Evolutionary conservation across 1,140 invertebrate genomes (phyloP).

Genomic region (Zaprionus taronus): DNA sequence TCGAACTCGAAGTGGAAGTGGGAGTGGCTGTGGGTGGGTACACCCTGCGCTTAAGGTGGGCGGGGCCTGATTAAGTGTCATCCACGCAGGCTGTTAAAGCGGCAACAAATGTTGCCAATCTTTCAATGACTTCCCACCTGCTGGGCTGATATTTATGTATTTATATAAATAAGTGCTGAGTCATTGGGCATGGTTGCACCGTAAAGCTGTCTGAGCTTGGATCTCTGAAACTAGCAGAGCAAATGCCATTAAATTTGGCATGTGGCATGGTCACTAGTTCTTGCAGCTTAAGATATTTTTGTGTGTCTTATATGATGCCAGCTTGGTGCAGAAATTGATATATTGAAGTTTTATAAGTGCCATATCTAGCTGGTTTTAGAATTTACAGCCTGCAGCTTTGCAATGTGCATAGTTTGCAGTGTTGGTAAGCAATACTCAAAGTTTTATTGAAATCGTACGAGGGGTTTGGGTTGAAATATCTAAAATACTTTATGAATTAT

Average conservation of each 20-base stretch:
- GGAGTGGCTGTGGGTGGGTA: no score
- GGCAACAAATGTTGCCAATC: slow-evolving; percentile 20
- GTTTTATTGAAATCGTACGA: not conserved
- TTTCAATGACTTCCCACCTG: slow-evolving; percentile 20
- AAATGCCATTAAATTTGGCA: not conserved
- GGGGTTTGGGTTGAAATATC: not conserved
- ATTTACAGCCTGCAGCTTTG: not conserved
- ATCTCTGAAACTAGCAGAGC: not conserved
- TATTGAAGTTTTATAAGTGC: not conserved
- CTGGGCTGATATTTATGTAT: not conserved
- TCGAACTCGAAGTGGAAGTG: not conserved
- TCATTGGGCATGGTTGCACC: not conserved
- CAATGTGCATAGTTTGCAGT: not conserved
- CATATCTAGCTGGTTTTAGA: not conserved
- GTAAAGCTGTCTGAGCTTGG: not conserved
- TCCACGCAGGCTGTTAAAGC: not conserved
- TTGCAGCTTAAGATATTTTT: not conserved
- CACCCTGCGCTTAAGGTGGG: no score
- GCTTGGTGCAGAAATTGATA: not conserved
- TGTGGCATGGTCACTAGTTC: not conserved
- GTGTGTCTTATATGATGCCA: not conserved
- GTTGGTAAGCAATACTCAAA: not conserved
- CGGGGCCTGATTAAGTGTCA: not conserved
- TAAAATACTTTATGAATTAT: no score
- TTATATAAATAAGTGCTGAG: slow-evolving; percentile 12